Evolutionary conservation across 1,140 invertebrate species (phyloP).

Genomic region (Delia radicum): DNA sequence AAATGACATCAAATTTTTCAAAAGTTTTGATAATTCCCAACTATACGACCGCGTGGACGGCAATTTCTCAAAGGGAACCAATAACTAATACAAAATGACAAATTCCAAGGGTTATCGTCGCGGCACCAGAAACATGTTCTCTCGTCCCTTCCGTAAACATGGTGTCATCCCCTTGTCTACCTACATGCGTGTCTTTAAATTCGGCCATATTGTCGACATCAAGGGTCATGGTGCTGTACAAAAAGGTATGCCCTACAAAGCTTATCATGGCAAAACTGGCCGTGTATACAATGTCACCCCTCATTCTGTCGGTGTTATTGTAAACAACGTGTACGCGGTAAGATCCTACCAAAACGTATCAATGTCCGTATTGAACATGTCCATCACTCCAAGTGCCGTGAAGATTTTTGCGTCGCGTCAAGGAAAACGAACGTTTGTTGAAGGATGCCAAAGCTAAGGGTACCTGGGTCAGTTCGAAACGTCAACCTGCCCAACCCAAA

Average conservation of each 20-base stretch:
- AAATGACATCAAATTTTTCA: too few species aligned
- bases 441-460: constrained; percentile 82
- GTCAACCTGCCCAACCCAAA: constrained; percentile 83
- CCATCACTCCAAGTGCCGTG: constrained; percentile 93
- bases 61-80: constrained; percentile 41
- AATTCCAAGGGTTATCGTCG: too few species aligned
- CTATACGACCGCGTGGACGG: constrained; percentile 51
- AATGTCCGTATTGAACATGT: constrained; percentile 97
- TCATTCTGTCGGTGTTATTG: too few species aligned
- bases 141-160: too few species aligned
- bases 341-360: constrained; percentile 93
- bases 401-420: constrained; percentile 93
- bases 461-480: constrained; percentile 71
- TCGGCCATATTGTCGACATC: constrained; percentile 97
- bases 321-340: constrained; percentile 97
- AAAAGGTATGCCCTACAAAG: constrained; percentile 99
- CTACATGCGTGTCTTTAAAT: too few species aligned
- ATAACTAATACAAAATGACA: constrained; percentile 72
- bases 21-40: too few species aligned
- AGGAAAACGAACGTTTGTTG: constrained; percentile 82
- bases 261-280: too few species aligned
- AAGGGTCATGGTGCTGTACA: constrained; percentile 99
- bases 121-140: too few species aligned
- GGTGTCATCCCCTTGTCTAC: too few species aligned
- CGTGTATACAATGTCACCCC: too few species aligned